These are phyloP conservation scores for Gambusia holbrooki DNA, from an alignment of 2,113 vertebrate species.

Conservation along the genomic window DNA sequence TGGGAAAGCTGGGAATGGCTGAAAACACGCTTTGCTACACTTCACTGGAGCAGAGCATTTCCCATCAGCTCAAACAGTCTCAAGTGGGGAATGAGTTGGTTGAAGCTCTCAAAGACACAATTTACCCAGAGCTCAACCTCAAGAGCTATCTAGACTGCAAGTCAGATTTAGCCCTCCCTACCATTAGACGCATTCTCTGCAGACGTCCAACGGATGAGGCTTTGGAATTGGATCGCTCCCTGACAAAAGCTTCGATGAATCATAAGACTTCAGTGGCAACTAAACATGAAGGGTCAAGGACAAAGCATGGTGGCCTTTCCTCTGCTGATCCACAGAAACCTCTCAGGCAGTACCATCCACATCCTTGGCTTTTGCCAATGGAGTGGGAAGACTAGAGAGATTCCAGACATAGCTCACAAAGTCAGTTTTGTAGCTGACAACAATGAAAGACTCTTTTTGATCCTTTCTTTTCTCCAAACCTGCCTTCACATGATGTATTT, in stretches of 20 bases:
- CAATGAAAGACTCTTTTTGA: slow-evolving; percentile 23
- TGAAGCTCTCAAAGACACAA: slow-evolving; percentile 63
- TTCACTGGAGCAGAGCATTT: slow-evolving; percentile 68
- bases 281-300: slow-evolving; percentile 37
- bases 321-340: slow-evolving; percentile 46
- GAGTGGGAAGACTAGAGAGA: slow-evolving; percentile 81
- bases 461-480: slow-evolving; percentile 10
- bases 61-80: slow-evolving; percentile 49
- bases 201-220: slow-evolving; percentile 70
- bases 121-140: slow-evolving; percentile 79
- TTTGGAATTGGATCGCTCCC: slow-evolving; percentile 65
- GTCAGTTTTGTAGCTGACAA: slow-evolving; percentile 34
- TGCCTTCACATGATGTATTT: slow-evolving; percentile 26
- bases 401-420: slow-evolving; percentile 27
- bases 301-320: slow-evolving; percentile 39
- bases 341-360: slow-evolving; percentile 48
- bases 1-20: slow-evolving; percentile 44
- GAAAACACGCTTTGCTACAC: slow-evolving; percentile 67
- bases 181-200: slow-evolving; percentile 71
- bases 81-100: slow-evolving; percentile 58
- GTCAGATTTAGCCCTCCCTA: slow-evolving; percentile 75
- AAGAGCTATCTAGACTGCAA: slow-evolving; percentile 80
- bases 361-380: slow-evolving; percentile 74
- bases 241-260: slow-evolving; percentile 61
- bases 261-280: slow-evolving; percentile 29